These are phyloP conservation scores for Triops longicaudatus DNA, from an alignment of 1,140 invertebrate species.

Conservation along the genomic window DNA sequence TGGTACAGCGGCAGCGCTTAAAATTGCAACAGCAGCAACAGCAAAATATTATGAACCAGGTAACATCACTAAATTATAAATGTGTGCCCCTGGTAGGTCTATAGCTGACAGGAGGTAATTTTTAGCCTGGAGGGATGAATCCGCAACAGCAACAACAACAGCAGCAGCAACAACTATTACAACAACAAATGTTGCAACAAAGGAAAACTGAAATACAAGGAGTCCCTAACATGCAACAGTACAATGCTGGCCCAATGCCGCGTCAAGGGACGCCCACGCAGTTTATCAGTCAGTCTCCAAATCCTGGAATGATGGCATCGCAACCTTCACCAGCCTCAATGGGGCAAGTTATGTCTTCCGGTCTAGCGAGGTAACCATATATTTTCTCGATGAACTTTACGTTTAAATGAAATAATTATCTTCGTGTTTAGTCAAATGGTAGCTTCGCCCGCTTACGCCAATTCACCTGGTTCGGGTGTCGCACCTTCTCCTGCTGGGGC, in stretches of 20 bases:
- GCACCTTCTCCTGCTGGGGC: conserved; percentile 40
- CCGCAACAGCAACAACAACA: conserved; percentile 24
- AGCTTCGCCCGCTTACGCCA: conserved; percentile 57
- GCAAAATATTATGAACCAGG: conserved; percentile 4
- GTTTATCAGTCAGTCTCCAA: conserved; percentile 57
- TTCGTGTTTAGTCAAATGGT: conserved; percentile 53
- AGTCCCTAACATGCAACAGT: conserved; percentile 20
- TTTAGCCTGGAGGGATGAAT: neutral
- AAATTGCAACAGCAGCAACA: conserved; percentile 18
- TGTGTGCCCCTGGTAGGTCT: too few species aligned
- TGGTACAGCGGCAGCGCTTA: neutral
- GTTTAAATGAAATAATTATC: conserved; percentile 27
- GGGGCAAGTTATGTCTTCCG: conserved; percentile 17
- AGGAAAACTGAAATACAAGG: conserved; percentile 24
- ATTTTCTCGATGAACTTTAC: neutral
- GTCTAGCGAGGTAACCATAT: conserved; percentile 16
- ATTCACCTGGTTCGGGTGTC: conserved; percentile 57
- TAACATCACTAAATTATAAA: neutral
- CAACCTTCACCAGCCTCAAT: neutral
- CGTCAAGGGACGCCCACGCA: conserved; percentile 54
- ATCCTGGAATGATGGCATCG: neutral
- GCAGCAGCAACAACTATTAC: conserved; percentile 17
- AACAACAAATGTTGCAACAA: conserved; percentile 28
- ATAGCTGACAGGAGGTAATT: neutral
- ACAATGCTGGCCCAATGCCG: conserved; percentile 35